Base-by-base conservation (phyloP, 2,888 invertebrate species). In the Galerucella pusilla region DNA sequence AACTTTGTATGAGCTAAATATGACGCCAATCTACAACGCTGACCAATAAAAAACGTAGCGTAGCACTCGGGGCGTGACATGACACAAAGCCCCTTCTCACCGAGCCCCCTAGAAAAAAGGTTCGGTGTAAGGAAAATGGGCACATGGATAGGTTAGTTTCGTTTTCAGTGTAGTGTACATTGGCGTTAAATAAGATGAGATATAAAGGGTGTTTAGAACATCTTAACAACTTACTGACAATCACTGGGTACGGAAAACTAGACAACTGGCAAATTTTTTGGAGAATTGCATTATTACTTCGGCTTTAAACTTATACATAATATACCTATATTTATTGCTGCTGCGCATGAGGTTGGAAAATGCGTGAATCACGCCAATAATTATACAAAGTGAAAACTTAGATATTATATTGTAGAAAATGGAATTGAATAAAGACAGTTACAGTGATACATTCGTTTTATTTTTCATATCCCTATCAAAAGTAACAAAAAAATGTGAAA, bases 361-460 rank as follows among this genome's bases (percentile, higher is more conserved):
- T 78, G 83, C 83, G 85, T 83, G 72, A 79, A 75, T 65, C 82
- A 83, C 83, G 82, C 81, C 82, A 83, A 82, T 81, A 81, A 83
- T 83, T 81, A 82, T 83, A 84, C 81, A 82, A 82, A 82, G 82
- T 80, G 81, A 83, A 77, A 79, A 77, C 74, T 70, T 75, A 79
- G 78, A 78, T 79, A 79, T 77, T 78, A 77, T 86, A 86, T 85
- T 84, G 85, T 86, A 86, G 86, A 85, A 85, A 85, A 87, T 87
- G 86, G 86, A 87, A 87, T 87, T 87, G 86, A 86, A 87, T 87
- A 86, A 86, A 87, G 84, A 85, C 85, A 85, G 86, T 86, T 87
- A 86, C 78, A 77, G 70, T 78, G 78, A 78, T 4, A 54, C 9
- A 45, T 68, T 57, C 28, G 46, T 71, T 73, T 70, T 49, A 71